Evolutionary conservation across 2,797 vertebrate genomes (phyloP).

Genomic region (Picus viridis): DNA sequence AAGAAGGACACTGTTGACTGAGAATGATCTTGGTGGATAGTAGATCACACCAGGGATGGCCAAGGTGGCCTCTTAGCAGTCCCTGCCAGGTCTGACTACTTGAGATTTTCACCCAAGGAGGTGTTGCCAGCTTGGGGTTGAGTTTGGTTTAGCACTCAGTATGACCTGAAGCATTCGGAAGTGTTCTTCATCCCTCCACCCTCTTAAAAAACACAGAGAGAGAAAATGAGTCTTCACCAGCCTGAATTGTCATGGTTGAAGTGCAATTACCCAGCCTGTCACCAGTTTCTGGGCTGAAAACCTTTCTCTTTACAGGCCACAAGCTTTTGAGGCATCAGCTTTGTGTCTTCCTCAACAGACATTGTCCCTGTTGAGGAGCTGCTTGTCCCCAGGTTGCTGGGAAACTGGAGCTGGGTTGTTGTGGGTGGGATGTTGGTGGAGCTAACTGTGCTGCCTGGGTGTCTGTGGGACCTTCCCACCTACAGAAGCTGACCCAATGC

Average conservation of each 20-base stretch:
- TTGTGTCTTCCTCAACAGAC: background rate
- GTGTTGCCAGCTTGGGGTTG: background rate
- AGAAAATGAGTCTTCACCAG: background rate
- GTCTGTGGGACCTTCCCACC: fast-evolving
- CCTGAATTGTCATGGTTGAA: background rate
- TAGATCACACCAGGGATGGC: background rate
- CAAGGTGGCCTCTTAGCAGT: too few relatives aligned
- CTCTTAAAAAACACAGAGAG: fast-evolving
- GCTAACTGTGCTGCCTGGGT: fast-evolving
- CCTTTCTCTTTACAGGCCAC: background rate
- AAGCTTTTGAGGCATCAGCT: fast-evolving
- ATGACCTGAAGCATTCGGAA: fast-evolving
- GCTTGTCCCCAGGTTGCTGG: fast-evolving
- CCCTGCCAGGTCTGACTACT: fast-evolving
- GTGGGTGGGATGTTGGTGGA: background rate
- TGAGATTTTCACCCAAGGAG: too few relatives aligned
- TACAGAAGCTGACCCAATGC: too few relatives aligned
- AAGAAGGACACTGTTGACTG: background rate
- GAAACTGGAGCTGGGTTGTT: background rate
- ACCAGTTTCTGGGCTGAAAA: background rate
- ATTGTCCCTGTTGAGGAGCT: background rate
- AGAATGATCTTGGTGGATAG: fast-evolving
- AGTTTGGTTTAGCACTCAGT: fast-evolving
- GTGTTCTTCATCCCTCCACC: fast-evolving
- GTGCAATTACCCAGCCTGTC: background rate